These are phyloP conservation scores for Nineta flava DNA, from an alignment of 2,888 invertebrate genomes.

Conservation along the genomic window DNA sequence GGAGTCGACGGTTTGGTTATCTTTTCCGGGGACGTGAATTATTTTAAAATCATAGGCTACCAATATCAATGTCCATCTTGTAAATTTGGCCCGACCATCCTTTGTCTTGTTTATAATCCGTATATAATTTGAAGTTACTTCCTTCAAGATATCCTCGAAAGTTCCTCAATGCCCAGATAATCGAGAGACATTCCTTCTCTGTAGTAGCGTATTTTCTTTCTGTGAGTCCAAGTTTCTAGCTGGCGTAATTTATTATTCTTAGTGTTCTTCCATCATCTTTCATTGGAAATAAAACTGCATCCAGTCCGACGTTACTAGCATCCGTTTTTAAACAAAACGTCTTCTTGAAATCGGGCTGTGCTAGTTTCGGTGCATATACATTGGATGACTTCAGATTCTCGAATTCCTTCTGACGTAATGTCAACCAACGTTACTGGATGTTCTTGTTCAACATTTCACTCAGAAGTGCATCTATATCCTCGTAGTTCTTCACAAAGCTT, in stretches of 20 bases:
- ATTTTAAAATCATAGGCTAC: too few species aligned
- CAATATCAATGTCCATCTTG: too few species aligned
- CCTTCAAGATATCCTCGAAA: too few species aligned
- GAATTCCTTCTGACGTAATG: neutral
- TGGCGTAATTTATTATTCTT: neutral
- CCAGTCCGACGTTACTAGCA: neutral
- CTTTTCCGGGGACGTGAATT: too few species aligned
- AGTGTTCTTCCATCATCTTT: neutral
- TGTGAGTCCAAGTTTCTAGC: neutral
- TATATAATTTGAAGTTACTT: too few species aligned
- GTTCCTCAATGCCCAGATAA: too few species aligned
- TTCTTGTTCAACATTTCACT: neutral
- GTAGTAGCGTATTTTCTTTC: too few species aligned
- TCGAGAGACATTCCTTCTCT: too few species aligned
- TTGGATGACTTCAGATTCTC: neutral
- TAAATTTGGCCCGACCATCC: too few species aligned
- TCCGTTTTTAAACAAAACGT: neutral
- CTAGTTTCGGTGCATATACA: neutral
- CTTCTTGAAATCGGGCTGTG: neutral
- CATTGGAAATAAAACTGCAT: neutral
- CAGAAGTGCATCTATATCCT: neutral
- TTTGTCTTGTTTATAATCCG: too few species aligned
- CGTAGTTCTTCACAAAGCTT: too few species aligned
- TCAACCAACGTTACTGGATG: neutral
- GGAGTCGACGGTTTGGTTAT: too few species aligned